Percentiles rank a stretch among this genome's conserved stretches.
phyloP scores from a whole-genome alignment of 2,888 invertebrate species.

The Oligia fasciuncula region DNA sequence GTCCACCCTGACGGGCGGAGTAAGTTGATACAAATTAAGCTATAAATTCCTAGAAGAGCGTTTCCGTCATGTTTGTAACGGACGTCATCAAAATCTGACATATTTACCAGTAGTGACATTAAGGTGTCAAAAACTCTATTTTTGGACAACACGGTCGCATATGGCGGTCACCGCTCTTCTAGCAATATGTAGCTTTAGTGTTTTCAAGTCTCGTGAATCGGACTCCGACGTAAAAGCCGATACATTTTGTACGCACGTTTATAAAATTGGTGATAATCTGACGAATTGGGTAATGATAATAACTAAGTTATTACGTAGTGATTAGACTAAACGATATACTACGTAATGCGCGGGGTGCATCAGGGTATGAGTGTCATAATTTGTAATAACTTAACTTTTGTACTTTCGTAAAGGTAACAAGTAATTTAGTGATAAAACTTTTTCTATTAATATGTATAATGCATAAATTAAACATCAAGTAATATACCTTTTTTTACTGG shows the following conservation, averaged over 20 bases:
- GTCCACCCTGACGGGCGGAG: conserved; percentile 28
- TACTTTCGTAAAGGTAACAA: conserved; percentile 87
- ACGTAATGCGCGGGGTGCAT: conserved; percentile 89
- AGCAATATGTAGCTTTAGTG: conserved; percentile 8
- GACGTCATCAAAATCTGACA: neutral
- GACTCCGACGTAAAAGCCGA: conserved; percentile 63
- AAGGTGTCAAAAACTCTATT: neutral
- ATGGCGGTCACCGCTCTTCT: neutral
- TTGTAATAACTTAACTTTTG: conserved; percentile 87
- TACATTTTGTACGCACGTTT: conserved; percentile 68
- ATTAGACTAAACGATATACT: conserved; percentile 83
- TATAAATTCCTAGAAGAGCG: neutral
- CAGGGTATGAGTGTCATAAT: conserved; percentile 90
- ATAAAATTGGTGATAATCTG: conserved; percentile 84
- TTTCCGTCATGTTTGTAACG: neutral
- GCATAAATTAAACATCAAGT: conserved; percentile 85
- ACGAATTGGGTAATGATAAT: conserved; percentile 89
- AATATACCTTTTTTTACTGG: conserved; percentile 88
- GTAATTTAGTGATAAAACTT: conserved; percentile 87
- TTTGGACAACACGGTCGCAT: neutral
- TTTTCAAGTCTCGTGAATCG: conserved; percentile 39
- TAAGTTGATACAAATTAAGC: conserved; percentile 60
- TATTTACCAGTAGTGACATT: neutral
- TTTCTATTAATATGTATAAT: conserved; percentile 86
- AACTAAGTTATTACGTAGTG: conserved; percentile 88